phyloP scores from a whole-genome alignment of 2,113 vertebrate species.

The Epinephelus fuscoguttatus region DNA sequence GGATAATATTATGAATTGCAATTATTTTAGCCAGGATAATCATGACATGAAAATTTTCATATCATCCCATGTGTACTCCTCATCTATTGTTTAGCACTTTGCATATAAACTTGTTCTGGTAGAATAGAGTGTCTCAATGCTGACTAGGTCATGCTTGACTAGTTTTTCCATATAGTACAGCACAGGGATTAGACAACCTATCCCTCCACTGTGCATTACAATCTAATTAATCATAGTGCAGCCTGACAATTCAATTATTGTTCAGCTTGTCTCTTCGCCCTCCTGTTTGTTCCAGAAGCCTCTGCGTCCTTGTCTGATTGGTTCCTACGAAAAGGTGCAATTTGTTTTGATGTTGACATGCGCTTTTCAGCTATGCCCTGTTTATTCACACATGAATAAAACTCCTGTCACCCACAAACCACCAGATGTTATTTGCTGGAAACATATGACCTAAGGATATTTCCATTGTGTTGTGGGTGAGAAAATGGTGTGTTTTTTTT shows the following conservation, averaged over 20 bases:
- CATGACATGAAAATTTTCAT: no score
- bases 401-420: conserved; percentile 19
- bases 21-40: no score
- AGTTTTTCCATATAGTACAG: not conserved
- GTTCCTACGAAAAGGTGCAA: not conserved
- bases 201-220: not conserved
- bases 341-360: not conserved
- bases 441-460: not conserved
- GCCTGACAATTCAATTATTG: conserved; percentile 19
- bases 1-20: no score
- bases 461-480: conserved; percentile 21
- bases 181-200: conserved; percentile 1
- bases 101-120: not conserved
- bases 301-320: conserved; percentile 1
- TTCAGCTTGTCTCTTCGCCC: not conserved
- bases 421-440: conserved; percentile 8
- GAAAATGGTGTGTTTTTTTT: conserved; percentile 11
- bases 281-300: not conserved
- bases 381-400: conserved; percentile 11
- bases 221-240: not conserved
- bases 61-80: no score
- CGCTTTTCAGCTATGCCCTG: not conserved
- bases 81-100: not conserved
- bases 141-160: not conserved
- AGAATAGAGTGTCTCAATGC: not conserved